Conservation (phyloP, 2,888 invertebrate genomes). For the Lingula anatina region DNA sequence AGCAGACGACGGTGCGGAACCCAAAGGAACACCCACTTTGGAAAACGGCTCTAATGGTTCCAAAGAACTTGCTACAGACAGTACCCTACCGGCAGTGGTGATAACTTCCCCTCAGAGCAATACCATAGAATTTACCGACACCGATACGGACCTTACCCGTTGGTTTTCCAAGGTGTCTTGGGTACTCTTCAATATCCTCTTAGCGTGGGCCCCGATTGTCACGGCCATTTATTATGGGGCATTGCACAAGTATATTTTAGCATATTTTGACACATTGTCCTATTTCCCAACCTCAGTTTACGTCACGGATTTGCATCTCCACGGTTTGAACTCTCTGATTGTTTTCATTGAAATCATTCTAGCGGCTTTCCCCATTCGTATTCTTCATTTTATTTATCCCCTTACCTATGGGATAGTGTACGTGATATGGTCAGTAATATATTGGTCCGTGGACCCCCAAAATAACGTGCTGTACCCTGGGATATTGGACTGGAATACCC, state of each 20-base stretch:
- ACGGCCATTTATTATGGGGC: conserved; percentile 32
- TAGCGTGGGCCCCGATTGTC: conserved; percentile 24
- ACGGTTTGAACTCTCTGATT: conserved; percentile 26
- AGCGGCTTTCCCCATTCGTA: conserved; percentile 25
- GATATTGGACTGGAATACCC: conserved; percentile 41
- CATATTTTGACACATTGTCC: neutral
- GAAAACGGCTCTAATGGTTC: neutral
- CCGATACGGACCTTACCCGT: conserved; percentile 3
- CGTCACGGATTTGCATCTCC: conserved; percentile 24
- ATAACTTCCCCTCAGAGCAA: neutral
- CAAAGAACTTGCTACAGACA: neutral
- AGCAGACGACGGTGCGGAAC: too few relatives aligned
- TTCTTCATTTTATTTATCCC: conserved; percentile 29
- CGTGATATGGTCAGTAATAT: conserved; percentile 24
- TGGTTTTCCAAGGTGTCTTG: conserved; percentile 32
- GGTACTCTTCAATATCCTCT: conserved; percentile 23
- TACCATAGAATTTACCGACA: neutral
- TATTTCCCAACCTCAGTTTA: neutral
- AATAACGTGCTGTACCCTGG: conserved; percentile 32
- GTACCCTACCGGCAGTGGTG: neutral
- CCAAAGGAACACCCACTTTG: too few relatives aligned
- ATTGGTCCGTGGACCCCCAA: conserved; percentile 30
- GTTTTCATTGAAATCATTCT: conserved; percentile 24
- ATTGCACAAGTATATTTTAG: conserved; percentile 16
- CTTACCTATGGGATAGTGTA: conserved; percentile 23